Evolutionary conservation across 2,113 vertebrate species (phyloP).

Genomic region (Pteronura brasiliensis): DNA sequence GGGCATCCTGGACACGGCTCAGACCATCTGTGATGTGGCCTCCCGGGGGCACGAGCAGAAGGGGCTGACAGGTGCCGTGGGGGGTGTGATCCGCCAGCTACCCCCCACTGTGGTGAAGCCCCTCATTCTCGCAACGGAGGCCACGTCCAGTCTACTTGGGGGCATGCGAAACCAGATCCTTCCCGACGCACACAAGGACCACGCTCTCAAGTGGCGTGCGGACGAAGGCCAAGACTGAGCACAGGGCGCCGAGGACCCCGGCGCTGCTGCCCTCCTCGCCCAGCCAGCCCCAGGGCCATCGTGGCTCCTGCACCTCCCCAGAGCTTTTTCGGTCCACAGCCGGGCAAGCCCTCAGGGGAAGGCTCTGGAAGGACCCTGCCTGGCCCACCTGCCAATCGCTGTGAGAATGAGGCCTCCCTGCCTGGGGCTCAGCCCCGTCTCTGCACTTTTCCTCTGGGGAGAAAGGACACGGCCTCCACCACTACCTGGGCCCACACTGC

Average conservation of each 20-base stretch:
- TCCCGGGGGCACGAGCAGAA: slow-evolving; percentile 94
- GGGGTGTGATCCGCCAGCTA: slow-evolving; percentile 94
- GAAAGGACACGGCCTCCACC: background rate
- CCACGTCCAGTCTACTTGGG: slow-evolving; percentile 92
- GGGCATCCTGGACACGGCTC: slow-evolving; percentile 93
- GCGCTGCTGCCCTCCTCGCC: slow-evolving; percentile 82
- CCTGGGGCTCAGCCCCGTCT: slow-evolving; percentile 32
- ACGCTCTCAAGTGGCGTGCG: slow-evolving; percentile 49
- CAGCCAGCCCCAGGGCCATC: slow-evolving; percentile 82
- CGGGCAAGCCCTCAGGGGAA: slow-evolving; percentile 61
- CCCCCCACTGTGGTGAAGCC: slow-evolving; percentile 94
- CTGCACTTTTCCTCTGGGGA: slow-evolving; percentile 62
- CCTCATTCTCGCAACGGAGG: slow-evolving; percentile 92
- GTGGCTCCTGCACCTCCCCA: background rate
- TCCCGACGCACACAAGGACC: slow-evolving; percentile 69
- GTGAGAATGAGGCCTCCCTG: background rate
- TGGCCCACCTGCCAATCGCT: background rate
- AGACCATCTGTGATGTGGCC: slow-evolving; percentile 92
- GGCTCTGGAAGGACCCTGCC: background rate
- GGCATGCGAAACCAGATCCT: slow-evolving; percentile 87
- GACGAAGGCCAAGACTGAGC: slow-evolving; percentile 67
- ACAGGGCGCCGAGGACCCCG: accelerated
- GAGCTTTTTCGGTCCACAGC: slow-evolving; percentile 85
- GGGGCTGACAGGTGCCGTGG: slow-evolving; percentile 92
- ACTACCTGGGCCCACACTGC: slow-evolving; percentile 77